Evolutionary conservation across 2,797 vertebrate genomes (phyloP).

Genomic region (Bryconaethiops microstoma): DNA sequence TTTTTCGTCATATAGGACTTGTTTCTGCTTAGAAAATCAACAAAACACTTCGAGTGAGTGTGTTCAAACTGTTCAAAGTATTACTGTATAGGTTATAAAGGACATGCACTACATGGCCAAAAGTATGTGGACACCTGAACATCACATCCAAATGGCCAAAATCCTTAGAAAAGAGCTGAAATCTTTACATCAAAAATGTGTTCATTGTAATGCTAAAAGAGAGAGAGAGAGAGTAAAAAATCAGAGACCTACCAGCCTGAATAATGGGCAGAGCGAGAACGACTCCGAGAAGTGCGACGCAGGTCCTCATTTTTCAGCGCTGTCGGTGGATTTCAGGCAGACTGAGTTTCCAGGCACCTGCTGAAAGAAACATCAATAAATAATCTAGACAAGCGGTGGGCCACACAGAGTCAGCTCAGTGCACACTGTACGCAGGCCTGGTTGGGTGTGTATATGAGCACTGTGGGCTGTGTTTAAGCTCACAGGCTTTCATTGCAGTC

Average conservation of each 20-base stretch:
- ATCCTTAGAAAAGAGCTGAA: not conserved
- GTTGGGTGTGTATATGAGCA: slow-evolving; percentile 11
- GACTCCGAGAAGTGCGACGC: slow-evolving; percentile 56
- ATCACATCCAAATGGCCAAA: too few species aligned
- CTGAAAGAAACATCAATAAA: slow-evolving; percentile 49
- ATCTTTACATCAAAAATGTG: too few species aligned
- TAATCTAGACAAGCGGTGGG: slow-evolving; percentile 15
- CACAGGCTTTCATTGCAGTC: not conserved
- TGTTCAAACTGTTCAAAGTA: too few species aligned
- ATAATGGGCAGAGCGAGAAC: slow-evolving; percentile 59
- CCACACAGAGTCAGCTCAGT: slow-evolving; percentile 20
- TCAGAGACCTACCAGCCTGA: slow-evolving; percentile 65
- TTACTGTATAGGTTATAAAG: too few species aligned
- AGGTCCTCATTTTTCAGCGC: slow-evolving; percentile 68
- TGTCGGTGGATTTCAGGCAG: slow-evolving; percentile 46
- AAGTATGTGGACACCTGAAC: too few species aligned
- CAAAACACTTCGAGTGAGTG: too few species aligned
- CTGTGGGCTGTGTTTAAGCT: slow-evolving; percentile 10
- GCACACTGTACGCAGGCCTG: slow-evolving; percentile 21
- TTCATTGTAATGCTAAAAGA: not conserved
- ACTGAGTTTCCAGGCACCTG: slow-evolving; percentile 63
- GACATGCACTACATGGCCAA: too few species aligned
- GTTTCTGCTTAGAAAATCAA: too few species aligned
- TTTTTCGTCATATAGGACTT: too few species aligned
- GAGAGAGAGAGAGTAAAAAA: not conserved